Percentiles rank a stretch among this genome's conserved stretches.
These are phyloP conservation scores for Lepus timidus DNA, from an alignment of 2,113 vertebrate species.

Conservation along the genomic window DNA sequence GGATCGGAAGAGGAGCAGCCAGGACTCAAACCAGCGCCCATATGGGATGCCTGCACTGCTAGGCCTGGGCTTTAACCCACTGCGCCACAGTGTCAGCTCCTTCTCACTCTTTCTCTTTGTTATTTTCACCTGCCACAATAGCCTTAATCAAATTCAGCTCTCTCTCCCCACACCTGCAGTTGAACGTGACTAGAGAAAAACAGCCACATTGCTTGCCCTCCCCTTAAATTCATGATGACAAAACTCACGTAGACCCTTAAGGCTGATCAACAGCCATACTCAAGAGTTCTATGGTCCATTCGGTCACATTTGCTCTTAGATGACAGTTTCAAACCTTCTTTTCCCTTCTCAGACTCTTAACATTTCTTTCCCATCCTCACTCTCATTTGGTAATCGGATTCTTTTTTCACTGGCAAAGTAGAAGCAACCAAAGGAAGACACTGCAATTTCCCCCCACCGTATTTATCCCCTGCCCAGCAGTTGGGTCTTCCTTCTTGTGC, in stretches of 20 bases:
- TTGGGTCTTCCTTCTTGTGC: neutral
- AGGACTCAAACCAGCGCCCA: no score
- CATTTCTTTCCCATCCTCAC: neutral
- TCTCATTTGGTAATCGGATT: neutral
- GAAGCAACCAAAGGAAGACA: neutral
- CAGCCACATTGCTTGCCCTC: neutral
- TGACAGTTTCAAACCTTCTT: neutral
- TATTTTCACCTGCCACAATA: neutral
- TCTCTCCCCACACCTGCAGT: neutral
- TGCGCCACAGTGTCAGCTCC: neutral
- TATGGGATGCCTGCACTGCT: no score
- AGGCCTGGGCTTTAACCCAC: no score
- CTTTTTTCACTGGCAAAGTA: constrained; percentile 24
- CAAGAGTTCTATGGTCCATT: neutral
- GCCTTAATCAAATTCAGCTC: no score
- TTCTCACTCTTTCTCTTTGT: neutral
- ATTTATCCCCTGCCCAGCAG: neutral
- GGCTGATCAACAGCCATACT: neutral
- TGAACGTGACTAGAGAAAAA: neutral
- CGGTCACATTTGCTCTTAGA: neutral
- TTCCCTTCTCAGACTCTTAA: constrained; percentile 18
- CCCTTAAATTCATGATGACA: neutral
- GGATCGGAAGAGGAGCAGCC: no score
- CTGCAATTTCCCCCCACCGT: neutral
- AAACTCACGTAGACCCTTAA: neutral